These are phyloP conservation scores for Isoperla grammatica DNA, from an alignment of 2,888 invertebrate genomes.

Conservation along the genomic window DNA sequence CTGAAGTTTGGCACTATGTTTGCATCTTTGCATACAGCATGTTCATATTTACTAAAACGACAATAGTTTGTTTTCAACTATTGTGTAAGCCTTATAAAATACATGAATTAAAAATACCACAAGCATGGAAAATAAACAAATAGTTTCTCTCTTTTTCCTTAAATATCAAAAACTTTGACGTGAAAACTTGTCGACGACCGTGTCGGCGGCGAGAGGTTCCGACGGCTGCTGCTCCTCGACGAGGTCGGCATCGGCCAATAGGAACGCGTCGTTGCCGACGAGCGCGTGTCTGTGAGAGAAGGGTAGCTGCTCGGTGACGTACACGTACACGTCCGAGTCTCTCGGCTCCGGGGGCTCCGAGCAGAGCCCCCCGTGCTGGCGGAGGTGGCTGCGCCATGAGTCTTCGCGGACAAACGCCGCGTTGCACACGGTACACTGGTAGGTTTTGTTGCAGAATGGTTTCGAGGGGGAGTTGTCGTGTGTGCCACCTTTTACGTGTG, in stretches of 20 bases:
- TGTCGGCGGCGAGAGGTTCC: too few relatives aligned
- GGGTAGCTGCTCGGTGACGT: too few relatives aligned
- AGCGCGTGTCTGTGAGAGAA: too few relatives aligned
- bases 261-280: too few relatives aligned
- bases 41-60: too few relatives aligned
- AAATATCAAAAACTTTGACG: conserved; percentile 10
- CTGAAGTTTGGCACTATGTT: too few relatives aligned
- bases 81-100: conserved; percentile 14
- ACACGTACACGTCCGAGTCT: too few relatives aligned
- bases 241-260: too few relatives aligned
- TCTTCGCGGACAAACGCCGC: conserved; percentile 44
- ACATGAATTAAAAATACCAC: conserved; percentile 6
- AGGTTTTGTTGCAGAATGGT: conserved; percentile 36
- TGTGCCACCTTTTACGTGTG: not conserved
- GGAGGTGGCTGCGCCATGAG: conserved; percentile 43
- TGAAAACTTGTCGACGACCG: not conserved
- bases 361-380: conserved; percentile 37
- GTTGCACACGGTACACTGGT: conserved; percentile 40
- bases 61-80: conserved; percentile 3
- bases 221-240: too few relatives aligned
- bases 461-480: conserved; percentile 20
- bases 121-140: conserved; percentile 6
- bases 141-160: not conserved
- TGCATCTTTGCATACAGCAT: too few relatives aligned
- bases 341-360: too few relatives aligned